Base-by-base conservation (phyloP, 1,140 invertebrate species). In the Vollenhovia emeryi region DNA sequence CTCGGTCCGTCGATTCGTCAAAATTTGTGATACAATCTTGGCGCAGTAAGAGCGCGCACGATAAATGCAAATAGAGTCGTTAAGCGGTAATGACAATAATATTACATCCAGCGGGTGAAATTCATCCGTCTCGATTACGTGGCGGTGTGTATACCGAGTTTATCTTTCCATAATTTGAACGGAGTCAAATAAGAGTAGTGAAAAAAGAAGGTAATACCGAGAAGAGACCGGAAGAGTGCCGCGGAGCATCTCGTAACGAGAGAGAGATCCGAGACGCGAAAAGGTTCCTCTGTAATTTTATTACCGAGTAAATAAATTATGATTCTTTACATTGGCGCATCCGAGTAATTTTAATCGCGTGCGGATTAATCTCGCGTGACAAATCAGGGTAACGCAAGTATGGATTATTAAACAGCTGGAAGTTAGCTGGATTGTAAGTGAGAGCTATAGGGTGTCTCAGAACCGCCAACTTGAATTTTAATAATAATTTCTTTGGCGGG, bases 281-380 rank as follows among this genome's bases (percentile, higher is more conserved):
- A 76, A 27, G 55, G n/a, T 27, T 59, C 21, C 57, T 60, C 55
- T 75, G 18, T 76, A 76, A 76, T 60, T 75, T 75, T 75, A 62
- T 76, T 62, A 62, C 27, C 18, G 36, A 62, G 40, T 62, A 48
- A 76, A 30, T 62, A 60, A 33, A 60, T 27, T 60, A 43, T 60
- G 36, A 75, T 75, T 57, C 33, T 0, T 43, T 43, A 9, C 15
- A 75, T 75, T 40, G 18, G 15, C n/a, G 21, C 30, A 74, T 57
- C 71, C 4, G 4, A 15, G 57, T n/a, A 76, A 76, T 62, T 76
- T 76, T 62, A 43, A 76, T 76, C 57, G 40, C 74, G 27, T 62
- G 74, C 36, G 9, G 21, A 60, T 75, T 75, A 60, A 75, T 75
- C 73, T 75, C 18, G 73, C 73, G 24, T 43, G 55, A 59, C 36